These are phyloP conservation scores for Montifringilla adamsi DNA, from an alignment of 2,113 vertebrate species.

Conservation along the genomic window DNA sequence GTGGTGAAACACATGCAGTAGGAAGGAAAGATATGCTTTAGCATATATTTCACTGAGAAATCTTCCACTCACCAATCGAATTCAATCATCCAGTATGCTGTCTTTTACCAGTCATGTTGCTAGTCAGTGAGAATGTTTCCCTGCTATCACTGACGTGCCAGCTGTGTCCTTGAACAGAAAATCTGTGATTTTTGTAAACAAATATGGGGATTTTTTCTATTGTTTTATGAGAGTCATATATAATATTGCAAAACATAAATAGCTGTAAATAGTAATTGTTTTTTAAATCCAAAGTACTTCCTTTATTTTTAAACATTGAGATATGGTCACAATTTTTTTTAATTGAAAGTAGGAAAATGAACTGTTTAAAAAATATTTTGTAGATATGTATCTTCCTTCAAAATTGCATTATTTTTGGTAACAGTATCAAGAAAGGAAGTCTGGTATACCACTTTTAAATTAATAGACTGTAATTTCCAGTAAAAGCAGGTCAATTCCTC, in stretches of 20 bases:
- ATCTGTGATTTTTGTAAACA: background rate
- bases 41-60: background rate
- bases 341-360: background rate
- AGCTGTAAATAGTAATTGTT: background rate
- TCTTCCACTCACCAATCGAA: background rate
- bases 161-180: background rate
- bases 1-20: background rate
- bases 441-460: background rate
- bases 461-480: background rate
- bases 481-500: background rate
- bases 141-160: background rate
- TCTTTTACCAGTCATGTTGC: background rate
- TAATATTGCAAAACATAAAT: background rate
- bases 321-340: background rate
- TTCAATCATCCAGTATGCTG: background rate
- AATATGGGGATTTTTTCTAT: background rate
- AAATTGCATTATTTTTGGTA: background rate
- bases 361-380: background rate
- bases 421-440: background rate
- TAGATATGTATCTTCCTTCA: background rate
- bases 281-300: background rate
- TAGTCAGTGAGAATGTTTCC: background rate
- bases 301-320: background rate
- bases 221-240: background rate
- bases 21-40: background rate